These are phyloP conservation scores for Mormoops blainvillei DNA, from an alignment of 2,113 vertebrate genomes.

Conservation along the genomic window DNA sequence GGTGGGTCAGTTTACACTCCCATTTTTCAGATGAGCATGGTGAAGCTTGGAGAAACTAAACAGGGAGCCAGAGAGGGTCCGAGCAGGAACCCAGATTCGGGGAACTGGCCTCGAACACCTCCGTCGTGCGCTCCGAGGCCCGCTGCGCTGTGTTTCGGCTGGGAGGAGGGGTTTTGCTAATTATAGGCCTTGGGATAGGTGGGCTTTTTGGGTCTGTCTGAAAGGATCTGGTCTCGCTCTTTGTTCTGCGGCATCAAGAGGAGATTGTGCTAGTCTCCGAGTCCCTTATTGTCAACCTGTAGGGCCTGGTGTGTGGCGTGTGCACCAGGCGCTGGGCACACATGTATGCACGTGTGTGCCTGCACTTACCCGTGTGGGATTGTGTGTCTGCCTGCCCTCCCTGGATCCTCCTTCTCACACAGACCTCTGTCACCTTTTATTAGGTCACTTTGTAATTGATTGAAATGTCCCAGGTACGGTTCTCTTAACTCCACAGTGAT, in stretches of 20 bases:
- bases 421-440: slow-evolving; percentile 47
- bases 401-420: neutral
- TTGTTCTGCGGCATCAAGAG: neutral
- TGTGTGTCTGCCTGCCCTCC: neutral
- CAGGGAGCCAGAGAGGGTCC: neutral
- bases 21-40: neutral
- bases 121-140: neutral
- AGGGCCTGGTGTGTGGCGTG: neutral
- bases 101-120: neutral
- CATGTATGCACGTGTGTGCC: rapidly evolving
- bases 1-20: neutral
- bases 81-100: neutral
- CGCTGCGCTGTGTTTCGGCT: neutral
- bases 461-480: slow-evolving; percentile 19
- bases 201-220: neutral
- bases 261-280: neutral
- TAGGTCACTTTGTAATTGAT: slow-evolving; percentile 55
- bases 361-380: neutral
- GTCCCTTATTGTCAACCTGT: neutral
- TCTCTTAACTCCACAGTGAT: slow-evolving; percentile 47
- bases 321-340: rapidly evolving
- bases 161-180: neutral
- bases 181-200: neutral
- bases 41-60: neutral
- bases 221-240: neutral